Conservation (phyloP, 1,140 invertebrate species). For the Drosophila nebulosa region DNA sequence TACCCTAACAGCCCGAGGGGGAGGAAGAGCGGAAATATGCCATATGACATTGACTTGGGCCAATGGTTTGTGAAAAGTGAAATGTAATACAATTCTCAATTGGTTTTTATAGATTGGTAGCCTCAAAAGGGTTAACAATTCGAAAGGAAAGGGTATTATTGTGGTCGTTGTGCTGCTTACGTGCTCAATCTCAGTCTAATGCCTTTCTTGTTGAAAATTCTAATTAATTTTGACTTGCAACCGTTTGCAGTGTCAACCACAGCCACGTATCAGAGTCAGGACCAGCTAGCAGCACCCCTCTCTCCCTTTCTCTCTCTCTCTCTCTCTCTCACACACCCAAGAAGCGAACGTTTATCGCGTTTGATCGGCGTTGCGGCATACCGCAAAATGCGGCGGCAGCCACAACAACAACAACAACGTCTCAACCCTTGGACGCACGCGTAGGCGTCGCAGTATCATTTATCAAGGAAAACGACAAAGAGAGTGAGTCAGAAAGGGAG, state of each 20-base stretch:
- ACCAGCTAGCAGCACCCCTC: background rate
- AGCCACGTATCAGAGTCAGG: conserved; percentile 44
- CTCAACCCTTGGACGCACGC: conserved; percentile 65
- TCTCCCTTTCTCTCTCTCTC: background rate
- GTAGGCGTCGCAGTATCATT: conserved; percentile 73
- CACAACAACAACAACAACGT: background rate
- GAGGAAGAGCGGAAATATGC: background rate
- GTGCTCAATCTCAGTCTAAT: background rate
- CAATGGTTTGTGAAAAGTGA: too few relatives aligned
- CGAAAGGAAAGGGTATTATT: background rate
- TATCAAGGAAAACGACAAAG: conserved; percentile 42
- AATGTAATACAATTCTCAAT: too few relatives aligned
- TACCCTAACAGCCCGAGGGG: background rate
- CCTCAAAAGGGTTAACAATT: too few relatives aligned
- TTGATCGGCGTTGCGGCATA: conserved; percentile 71
- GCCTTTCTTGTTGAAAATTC: conserved; percentile 60
- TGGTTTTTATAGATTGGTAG: too few relatives aligned
- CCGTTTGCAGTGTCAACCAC: conserved; percentile 73
- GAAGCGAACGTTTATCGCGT: conserved; percentile 58
- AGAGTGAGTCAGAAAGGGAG: background rate
- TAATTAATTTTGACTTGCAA: conserved; percentile 80
- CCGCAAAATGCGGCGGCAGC: conserved; percentile 58
- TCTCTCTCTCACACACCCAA: conserved; percentile 7
- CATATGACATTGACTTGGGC: background rate
- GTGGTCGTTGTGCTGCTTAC: background rate